Percentiles rank a stretch among this genome's conserved stretches.
Evolutionary conservation across 1,140 invertebrate species (phyloP).

Genomic region (Melitaea cinxia): DNA sequence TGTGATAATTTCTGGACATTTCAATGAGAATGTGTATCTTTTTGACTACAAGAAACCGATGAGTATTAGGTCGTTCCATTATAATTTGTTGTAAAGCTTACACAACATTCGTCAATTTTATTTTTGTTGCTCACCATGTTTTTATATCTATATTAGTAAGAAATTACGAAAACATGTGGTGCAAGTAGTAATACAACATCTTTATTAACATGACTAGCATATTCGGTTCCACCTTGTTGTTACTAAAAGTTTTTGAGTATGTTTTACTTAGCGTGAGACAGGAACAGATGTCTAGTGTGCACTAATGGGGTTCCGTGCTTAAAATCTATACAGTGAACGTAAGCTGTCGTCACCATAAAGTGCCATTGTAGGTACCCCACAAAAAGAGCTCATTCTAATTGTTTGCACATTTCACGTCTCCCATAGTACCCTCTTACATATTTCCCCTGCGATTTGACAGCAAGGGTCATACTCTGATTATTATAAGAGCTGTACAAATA

Average conservation of each 20-base stretch:
- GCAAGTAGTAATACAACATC: background rate
- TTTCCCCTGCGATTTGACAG: conserved; percentile 23
- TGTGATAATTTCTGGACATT: too few species aligned
- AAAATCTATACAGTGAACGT: conserved; percentile 54
- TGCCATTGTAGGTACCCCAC: conserved; percentile 60
- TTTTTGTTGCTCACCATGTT: too few species aligned
- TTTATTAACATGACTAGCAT: background rate
- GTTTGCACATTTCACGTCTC: conserved; percentile 72
- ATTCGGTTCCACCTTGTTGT: background rate
- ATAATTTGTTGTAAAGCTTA: too few species aligned
- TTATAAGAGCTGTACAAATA: conserved; percentile 16
- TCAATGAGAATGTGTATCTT: too few species aligned
- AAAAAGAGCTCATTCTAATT: conserved; percentile 74
- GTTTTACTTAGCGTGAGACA: conserved; percentile 56
- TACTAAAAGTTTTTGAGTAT: conserved; percentile 36
- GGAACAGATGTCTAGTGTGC: conserved; percentile 69
- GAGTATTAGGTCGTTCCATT: too few species aligned
- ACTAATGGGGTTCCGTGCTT: conserved; percentile 42
- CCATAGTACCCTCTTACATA: conserved; percentile 33
- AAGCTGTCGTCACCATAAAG: conserved; percentile 64
- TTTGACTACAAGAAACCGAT: too few species aligned
- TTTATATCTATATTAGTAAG: background rate
- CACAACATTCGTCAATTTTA: too few species aligned
- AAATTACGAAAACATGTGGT: background rate
- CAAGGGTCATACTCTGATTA: conserved; percentile 34